These are phyloP conservation scores for Botrylloides violaceus DNA, from an alignment of 23 tunicate genomes.

Conservation along the genomic window DNA sequence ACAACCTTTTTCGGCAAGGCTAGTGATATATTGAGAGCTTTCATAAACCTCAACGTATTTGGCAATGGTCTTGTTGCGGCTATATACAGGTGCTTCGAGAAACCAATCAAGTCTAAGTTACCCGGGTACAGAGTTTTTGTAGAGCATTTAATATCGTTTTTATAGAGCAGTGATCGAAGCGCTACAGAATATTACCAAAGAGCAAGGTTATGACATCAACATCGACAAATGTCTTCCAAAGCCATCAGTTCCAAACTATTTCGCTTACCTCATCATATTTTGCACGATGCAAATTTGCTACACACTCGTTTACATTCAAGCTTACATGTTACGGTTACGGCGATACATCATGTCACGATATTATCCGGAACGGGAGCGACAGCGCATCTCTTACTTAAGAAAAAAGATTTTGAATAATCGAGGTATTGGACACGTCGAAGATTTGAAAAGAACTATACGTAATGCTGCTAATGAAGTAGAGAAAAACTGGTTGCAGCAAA, in stretches of 20 bases:
- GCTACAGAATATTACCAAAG: slow-evolving; percentile 41
- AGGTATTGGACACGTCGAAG: slow-evolving; percentile 26
- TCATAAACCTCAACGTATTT: slow-evolving; percentile 21
- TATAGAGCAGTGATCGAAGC: slow-evolving; percentile 60
- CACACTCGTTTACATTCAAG: slow-evolving; percentile 37
- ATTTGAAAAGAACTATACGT: slow-evolving; percentile 11
- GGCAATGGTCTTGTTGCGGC: slow-evolving; percentile 54
- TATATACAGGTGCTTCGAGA: slow-evolving; percentile 78
- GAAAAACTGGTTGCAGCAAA: not conserved
- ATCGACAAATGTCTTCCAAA: slow-evolving; percentile 76
- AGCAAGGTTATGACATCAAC: slow-evolving; percentile 62
- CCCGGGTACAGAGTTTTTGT: too few relatives aligned
- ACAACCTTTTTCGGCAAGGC: slow-evolving; percentile 10
- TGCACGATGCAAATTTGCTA: slow-evolving; percentile 25
- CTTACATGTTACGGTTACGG: slow-evolving; percentile 52
- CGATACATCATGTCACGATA: slow-evolving; percentile 52
- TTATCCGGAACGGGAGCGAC: slow-evolving; percentile 62
- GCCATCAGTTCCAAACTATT: slow-evolving; percentile 46
- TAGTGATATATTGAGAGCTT: not conserved
- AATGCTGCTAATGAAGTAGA: slow-evolving; percentile 2
- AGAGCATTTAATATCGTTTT: too few relatives aligned
- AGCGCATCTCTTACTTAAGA: slow-evolving; percentile 52
- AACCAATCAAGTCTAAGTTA: too few relatives aligned
- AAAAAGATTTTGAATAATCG: slow-evolving; percentile 47
- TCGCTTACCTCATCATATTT: slow-evolving; percentile 19